Conservation (phyloP, 2,113 vertebrate species). For the Colinus virginianus region DNA sequence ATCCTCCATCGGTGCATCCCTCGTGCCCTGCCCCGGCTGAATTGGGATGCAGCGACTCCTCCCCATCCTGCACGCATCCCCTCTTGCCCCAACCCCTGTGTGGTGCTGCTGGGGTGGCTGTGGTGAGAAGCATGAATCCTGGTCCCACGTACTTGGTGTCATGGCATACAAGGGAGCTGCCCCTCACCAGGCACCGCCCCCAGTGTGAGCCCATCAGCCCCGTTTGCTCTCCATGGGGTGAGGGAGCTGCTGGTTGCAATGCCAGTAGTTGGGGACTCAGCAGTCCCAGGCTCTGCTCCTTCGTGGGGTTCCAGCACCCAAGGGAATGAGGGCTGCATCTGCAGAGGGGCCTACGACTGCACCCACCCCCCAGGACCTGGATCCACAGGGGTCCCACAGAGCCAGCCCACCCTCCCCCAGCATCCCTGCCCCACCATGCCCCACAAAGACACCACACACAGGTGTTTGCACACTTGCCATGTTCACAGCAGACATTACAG, state of each 20-base stretch:
- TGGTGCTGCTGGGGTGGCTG: neutral
- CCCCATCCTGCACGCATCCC: neutral
- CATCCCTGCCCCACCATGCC: rapidly evolving
- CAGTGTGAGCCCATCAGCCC: neutral
- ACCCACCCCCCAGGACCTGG: neutral
- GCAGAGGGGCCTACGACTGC: too few relatives aligned
- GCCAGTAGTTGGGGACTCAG: neutral
- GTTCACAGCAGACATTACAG: conserved; percentile 59
- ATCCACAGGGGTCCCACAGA: neutral
- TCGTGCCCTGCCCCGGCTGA: neutral
- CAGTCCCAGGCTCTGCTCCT: neutral
- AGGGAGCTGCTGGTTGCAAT: neutral
- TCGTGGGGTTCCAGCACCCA: neutral
- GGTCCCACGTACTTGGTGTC: rapidly evolving
- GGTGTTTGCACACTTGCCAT: conserved; percentile 59
- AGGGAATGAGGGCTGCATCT: neutral
- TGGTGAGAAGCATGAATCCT: rapidly evolving
- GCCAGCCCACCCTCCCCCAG: rapidly evolving
- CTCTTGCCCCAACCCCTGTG: rapidly evolving
- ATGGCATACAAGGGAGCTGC: rapidly evolving
- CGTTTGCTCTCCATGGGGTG: neutral
- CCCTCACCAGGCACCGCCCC: neutral
- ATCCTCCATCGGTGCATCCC: rapidly evolving
- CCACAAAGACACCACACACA: conserved; percentile 19
- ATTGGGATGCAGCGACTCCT: neutral